phyloP scores from a whole-genome alignment of 2,888 invertebrate species.

The Aspidapion aeneum region DNA sequence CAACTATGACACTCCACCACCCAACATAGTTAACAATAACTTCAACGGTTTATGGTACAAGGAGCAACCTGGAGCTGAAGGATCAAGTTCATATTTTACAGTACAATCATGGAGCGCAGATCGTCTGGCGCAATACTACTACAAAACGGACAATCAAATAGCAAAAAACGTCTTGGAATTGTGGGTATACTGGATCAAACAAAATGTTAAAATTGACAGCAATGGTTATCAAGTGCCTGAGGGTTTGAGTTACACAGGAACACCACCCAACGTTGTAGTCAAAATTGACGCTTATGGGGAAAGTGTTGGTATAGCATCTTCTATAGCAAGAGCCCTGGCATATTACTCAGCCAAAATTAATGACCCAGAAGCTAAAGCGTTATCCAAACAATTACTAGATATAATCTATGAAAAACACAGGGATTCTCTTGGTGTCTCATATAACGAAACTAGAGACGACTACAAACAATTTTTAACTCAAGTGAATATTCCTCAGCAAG shows the following conservation, averaged over 20 bases:
- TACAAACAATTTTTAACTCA: too few relatives aligned
- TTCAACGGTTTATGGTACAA: constrained; percentile 27
- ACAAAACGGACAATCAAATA: constrained; percentile 26
- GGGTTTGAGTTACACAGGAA: constrained; percentile 24
- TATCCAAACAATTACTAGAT: constrained; percentile 26
- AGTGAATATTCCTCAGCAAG: constrained; percentile 27
- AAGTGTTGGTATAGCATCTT: constrained; percentile 28
- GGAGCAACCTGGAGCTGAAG: constrained; percentile 24
- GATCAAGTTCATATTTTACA: constrained; percentile 18
- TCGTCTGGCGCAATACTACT: constrained; percentile 30
- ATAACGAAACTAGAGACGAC: too few relatives aligned
- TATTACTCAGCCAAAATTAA: constrained; percentile 28
- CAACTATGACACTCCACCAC: constrained; percentile 28
- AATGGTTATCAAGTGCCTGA: constrained; percentile 17
- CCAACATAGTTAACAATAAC: constrained; percentile 17
- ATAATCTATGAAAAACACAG: constrained; percentile 23
- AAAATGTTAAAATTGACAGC: constrained; percentile 16
- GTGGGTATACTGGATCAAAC: constrained; percentile 27
- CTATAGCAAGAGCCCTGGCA: constrained; percentile 26
- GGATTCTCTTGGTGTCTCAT: constrained; percentile 22
- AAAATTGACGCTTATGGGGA: too few relatives aligned
- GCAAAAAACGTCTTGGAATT: constrained; percentile 27
- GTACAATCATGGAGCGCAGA: constrained; percentile 29
- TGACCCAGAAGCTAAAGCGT: constrained; percentile 18
- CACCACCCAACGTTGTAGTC: constrained; percentile 17